Evolutionary conservation across 1,140 invertebrate species (phyloP).

Genomic region (Euborellia annulipes): DNA sequence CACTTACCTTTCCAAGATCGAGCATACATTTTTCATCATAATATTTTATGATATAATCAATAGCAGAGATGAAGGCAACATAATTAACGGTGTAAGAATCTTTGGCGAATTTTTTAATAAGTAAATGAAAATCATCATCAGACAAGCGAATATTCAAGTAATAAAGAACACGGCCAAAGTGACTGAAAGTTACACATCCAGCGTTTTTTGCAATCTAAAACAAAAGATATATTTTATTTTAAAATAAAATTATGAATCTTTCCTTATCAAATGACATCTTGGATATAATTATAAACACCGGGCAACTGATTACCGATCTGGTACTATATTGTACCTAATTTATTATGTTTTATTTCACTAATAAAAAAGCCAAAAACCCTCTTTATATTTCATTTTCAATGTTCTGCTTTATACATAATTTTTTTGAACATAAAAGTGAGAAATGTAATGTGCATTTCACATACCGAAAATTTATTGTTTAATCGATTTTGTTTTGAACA

Average conservation of each 20-base stretch:
- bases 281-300: background rate
- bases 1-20: constrained; percentile 33
- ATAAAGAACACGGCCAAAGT: constrained; percentile 50
- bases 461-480: no score
- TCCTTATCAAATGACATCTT: background rate
- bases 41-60: constrained; percentile 31
- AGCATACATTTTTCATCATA: constrained; percentile 38
- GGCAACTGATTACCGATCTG: background rate
- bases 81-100: constrained; percentile 54
- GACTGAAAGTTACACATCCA: constrained; percentile 47
- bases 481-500: no score
- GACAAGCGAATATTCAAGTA: constrained; percentile 44
- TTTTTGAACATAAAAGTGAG: no score
- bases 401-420: no score
- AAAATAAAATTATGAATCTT: background rate
- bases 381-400: no score
- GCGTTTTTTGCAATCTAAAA: constrained; percentile 48
- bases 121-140: constrained; percentile 44
- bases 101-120: constrained; percentile 49
- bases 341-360: background rate
- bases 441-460: no score
- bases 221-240: background rate
- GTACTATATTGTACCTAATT: background rate
- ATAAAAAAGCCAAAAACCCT: no score
- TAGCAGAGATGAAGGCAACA: constrained; percentile 44